Base-by-base conservation (phyloP, 2,888 invertebrate species). In the Julus scanicus region DNA sequence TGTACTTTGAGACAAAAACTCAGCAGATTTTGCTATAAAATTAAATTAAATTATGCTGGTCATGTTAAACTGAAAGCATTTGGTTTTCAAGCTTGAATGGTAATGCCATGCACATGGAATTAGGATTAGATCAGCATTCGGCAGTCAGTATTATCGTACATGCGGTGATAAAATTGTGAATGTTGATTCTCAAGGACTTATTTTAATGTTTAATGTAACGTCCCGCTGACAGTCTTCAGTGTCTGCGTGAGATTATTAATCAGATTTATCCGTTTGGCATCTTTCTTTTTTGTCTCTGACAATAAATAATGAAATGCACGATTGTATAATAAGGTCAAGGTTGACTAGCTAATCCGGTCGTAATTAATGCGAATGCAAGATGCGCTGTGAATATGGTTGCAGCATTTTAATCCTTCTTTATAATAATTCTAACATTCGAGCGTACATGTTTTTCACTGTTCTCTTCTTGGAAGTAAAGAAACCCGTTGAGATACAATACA, bases 301-400 rank as follows among this genome's bases (percentile, higher is more conserved):
- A 13, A 57, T n/a, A 57, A 57, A 57, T 57, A 57, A 57, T 57
- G 57, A 57, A 57, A 57, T 57, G 57, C 57, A 57, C 57, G 57
- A 57, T 57, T 57, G 17, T 57, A 57, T 57, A 57, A 57, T 57
- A 57, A 57, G 57, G 57, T 57, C 57, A 57, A 57, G 57, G 57
- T n/a, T 57, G 57, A 17, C 57, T 57, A 8, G n/a, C 17, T 57
- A 57, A 57, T 57, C 57, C 57, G 17, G 57, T n/a, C 57, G 57
- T 13, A 57, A 57, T 57, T 57, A 57, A 57, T 57, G 57, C 57
- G 57, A 57, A 57, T 57, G 57, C 57, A 57, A n/a, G 57, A 57
- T 57, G 57, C 57, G 4, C 3, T 49, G 49, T 49, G 6, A 49
- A n/a, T n/a, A 57, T 57, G 57, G 57, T n/a, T 6, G 57, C n/a